phyloP scores from a whole-genome alignment of 2,113 vertebrate species.

The Salvelinus fontinalis region DNA sequence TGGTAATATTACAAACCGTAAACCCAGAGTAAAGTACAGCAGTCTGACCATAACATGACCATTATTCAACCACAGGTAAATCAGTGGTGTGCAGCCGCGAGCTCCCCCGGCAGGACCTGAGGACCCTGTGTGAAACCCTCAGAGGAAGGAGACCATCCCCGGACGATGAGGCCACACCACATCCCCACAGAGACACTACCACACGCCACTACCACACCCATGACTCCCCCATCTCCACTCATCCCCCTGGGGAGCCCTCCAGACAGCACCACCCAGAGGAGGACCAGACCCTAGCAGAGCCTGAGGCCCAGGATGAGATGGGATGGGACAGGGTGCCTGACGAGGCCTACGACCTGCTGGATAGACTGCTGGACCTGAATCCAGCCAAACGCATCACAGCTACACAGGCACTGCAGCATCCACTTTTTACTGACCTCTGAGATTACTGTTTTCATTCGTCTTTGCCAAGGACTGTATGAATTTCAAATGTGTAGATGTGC shows the following conservation, averaged over 20 bases:
- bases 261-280: background rate
- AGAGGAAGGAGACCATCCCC: slow-evolving; percentile 64
- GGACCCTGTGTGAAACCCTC: slow-evolving; percentile 87
- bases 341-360: slow-evolving; percentile 90
- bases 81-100: slow-evolving; percentile 88
- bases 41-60: background rate
- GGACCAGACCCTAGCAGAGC: background rate
- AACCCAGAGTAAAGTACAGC: background rate
- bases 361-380: slow-evolving; percentile 91
- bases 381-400: slow-evolving; percentile 91
- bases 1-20: too few relatives aligned
- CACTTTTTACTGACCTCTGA: slow-evolving; percentile 80
- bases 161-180: slow-evolving; percentile 35
- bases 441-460: background rate
- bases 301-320: slow-evolving; percentile 39
- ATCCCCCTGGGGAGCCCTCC: background rate
- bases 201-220: slow-evolving; percentile 7
- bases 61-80: slow-evolving; percentile 78
- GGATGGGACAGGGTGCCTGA: slow-evolving; percentile 89
- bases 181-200: slow-evolving; percentile 9
- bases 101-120: slow-evolving; percentile 87
- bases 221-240: background rate
- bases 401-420: slow-evolving; percentile 81
- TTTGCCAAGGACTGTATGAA: background rate
- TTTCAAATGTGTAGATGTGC: background rate